phyloP scores from a whole-genome alignment of 1,140 invertebrate genomes.

The Lordiphosa mommai region DNA sequence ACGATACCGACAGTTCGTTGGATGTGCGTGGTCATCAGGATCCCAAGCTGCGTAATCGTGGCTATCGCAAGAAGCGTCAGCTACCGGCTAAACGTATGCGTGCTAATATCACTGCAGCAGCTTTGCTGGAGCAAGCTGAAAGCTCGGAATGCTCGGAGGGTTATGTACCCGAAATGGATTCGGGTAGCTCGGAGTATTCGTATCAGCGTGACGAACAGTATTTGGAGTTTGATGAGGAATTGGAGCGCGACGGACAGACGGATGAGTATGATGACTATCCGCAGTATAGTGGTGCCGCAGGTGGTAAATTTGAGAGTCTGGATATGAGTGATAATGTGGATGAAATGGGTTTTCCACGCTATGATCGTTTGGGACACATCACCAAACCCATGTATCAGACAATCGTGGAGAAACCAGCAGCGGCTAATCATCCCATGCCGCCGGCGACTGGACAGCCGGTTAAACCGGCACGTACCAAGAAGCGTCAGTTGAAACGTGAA shows the following conservation, averaged over 20 bases:
- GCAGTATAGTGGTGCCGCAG: conserved; percentile 49
- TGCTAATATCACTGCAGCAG: conserved; percentile 80
- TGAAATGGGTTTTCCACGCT: conserved; percentile 83
- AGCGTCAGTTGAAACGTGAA: conserved; percentile 69
- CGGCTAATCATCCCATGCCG: conserved; percentile 74
- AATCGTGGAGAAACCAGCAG: conserved; percentile 34
- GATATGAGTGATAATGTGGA: conserved; percentile 83
- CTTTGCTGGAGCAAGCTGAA: conserved; percentile 81
- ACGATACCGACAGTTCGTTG: conserved; percentile 85
- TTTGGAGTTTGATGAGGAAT: conserved; percentile 80
- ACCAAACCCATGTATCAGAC: conserved; percentile 76
- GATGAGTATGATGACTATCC: conserved; percentile 79
- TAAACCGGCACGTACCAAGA: conserved; percentile 77
- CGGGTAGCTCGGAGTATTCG: conserved; percentile 83
- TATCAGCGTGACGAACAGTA: conserved; percentile 81
- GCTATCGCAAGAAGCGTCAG: conserved; percentile 84
- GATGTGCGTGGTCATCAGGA: conserved; percentile 82
- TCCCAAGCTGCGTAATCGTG: conserved; percentile 82
- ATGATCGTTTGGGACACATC: conserved; percentile 82
- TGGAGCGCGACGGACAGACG: conserved; percentile 68
- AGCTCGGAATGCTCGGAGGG: conserved; percentile 84
- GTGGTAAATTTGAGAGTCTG: conserved; percentile 82
- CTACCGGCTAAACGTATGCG: conserved; percentile 81
- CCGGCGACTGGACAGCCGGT: conserved; percentile 64
- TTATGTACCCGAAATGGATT: conserved; percentile 85